These are phyloP conservation scores for Plebejus argus DNA, from an alignment of 2,888 invertebrate species.

Conservation along the genomic window DNA sequence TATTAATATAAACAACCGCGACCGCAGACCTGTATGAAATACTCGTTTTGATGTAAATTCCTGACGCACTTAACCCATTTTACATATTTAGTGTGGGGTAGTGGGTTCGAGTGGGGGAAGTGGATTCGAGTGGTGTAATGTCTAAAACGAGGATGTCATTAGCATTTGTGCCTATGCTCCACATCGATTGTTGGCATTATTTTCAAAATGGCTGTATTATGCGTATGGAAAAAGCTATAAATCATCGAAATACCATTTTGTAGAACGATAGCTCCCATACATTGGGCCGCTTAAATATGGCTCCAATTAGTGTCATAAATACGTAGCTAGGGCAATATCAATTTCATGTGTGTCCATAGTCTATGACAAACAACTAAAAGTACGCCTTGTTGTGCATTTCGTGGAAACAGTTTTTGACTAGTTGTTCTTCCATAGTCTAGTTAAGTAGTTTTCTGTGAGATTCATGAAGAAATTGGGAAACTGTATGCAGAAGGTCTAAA, in stretches of 20 bases:
- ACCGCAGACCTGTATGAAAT: slow-evolving; percentile 46
- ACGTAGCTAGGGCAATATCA: too few relatives aligned
- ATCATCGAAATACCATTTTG: too few relatives aligned
- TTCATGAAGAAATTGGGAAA: not conserved
- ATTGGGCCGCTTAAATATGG: too few relatives aligned
- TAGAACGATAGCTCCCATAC: too few relatives aligned
- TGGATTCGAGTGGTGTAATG: not conserved
- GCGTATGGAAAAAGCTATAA: too few relatives aligned
- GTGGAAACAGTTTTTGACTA: too few relatives aligned
- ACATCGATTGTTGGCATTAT: not conserved
- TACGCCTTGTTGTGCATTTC: too few relatives aligned
- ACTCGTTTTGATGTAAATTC: slow-evolving; percentile 45
- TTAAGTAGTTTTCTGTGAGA: not conserved
- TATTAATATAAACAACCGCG: slow-evolving; percentile 64
- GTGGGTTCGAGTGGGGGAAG: slow-evolving; percentile 8
- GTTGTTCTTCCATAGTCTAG: too few relatives aligned
- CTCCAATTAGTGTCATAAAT: too few relatives aligned
- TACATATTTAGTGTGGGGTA: slow-evolving; percentile 31
- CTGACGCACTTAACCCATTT: slow-evolving; percentile 45
- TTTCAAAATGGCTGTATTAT: not conserved
- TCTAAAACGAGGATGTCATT: not conserved
- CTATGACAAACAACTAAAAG: too few relatives aligned
- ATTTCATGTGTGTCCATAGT: too few relatives aligned
- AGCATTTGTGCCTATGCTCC: not conserved
- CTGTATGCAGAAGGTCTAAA: not conserved